Evolutionary conservation across 1,140 invertebrate species (phyloP).

Genomic region (Bombus affinis): DNA sequence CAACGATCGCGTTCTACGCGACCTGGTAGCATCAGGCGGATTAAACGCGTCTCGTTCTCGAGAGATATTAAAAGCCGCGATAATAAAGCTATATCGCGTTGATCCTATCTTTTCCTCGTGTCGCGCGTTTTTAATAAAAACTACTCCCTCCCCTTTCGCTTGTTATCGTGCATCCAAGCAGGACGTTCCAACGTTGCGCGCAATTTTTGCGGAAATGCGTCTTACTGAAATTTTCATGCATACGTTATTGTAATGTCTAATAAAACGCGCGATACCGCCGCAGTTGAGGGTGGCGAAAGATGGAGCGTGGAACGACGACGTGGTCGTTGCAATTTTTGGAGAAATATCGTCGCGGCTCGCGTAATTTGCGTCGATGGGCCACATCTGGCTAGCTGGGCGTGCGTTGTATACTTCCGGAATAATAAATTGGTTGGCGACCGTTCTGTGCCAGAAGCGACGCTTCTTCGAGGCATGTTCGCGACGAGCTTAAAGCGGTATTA

Average conservation of each 20-base stretch:
- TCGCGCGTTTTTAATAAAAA: constrained; percentile 25
- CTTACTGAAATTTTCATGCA: constrained; percentile 30
- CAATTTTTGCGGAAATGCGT: constrained; percentile 26
- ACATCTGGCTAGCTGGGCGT: constrained; percentile 32
- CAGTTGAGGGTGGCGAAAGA: not conserved
- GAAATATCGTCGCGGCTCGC: constrained; percentile 40
- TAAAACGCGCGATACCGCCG: constrained; percentile 31
- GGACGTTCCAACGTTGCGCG: constrained; percentile 20
- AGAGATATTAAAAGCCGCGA: constrained; percentile 26
- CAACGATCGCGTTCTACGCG: not conserved
- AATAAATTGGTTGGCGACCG: constrained; percentile 36
- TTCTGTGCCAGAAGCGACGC: constrained; percentile 43
- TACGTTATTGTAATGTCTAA: constrained; percentile 46
- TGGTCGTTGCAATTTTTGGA: constrained; percentile 43
- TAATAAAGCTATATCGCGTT: constrained; percentile 25
- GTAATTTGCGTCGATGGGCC: constrained; percentile 51
- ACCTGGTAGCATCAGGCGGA: not conserved
- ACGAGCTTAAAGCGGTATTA: constrained; percentile 51
- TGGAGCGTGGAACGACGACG: too few relatives aligned
- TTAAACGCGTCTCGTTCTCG: not conserved
- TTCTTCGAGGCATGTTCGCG: constrained; percentile 19
- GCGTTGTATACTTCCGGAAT: constrained; percentile 28
- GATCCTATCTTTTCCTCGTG: not conserved
- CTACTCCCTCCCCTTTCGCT: too few relatives aligned
- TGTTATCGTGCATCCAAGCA: not conserved